Percentiles rank a stretch among this genome's conserved stretches.
Conservation (phyloP, 2,888 invertebrate genomes). For the Watsonalla binaria region DNA sequence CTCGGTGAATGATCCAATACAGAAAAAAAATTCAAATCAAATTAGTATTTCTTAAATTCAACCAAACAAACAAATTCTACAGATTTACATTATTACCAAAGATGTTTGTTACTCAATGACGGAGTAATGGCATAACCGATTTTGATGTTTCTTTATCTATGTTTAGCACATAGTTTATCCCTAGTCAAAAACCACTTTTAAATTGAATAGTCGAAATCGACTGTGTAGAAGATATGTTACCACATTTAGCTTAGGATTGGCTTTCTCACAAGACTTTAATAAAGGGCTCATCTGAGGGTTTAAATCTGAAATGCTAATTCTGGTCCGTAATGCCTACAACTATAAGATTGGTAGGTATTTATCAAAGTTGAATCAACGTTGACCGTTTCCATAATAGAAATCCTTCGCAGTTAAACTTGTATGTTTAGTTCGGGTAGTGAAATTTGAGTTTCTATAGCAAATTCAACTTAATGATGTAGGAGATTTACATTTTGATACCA, state of each 20-base stretch:
- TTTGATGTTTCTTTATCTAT: too few species aligned
- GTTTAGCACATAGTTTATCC: too few species aligned
- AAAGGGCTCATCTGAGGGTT: slow-evolving; percentile 8
- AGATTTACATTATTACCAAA: too few species aligned
- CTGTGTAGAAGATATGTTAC: too few species aligned
- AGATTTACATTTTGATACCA: too few species aligned
- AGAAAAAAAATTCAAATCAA: too few species aligned
- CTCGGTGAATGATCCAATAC: too few species aligned
- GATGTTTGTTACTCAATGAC: too few species aligned
- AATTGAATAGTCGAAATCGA: not conserved
- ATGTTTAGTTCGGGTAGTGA: not conserved
- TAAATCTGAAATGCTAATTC: slow-evolving; percentile 20
- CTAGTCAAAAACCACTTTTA: not conserved
- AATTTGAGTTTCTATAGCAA: not conserved
- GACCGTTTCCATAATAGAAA: slow-evolving; percentile 1
- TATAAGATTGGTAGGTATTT: slow-evolving; percentile 11
- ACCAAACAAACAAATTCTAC: too few species aligned
- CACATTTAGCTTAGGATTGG: too few species aligned
- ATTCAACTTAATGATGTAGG: not conserved
- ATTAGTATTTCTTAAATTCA: too few species aligned
- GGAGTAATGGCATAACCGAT: too few species aligned
- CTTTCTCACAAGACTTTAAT: slow-evolving; percentile 5
- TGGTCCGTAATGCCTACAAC: slow-evolving; percentile 11
- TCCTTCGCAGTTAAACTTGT: not conserved
- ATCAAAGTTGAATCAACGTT: slow-evolving; percentile 15